phyloP scores from a whole-genome alignment of 2,888 invertebrate genomes.

The Drosophila imparisetae region DNA sequence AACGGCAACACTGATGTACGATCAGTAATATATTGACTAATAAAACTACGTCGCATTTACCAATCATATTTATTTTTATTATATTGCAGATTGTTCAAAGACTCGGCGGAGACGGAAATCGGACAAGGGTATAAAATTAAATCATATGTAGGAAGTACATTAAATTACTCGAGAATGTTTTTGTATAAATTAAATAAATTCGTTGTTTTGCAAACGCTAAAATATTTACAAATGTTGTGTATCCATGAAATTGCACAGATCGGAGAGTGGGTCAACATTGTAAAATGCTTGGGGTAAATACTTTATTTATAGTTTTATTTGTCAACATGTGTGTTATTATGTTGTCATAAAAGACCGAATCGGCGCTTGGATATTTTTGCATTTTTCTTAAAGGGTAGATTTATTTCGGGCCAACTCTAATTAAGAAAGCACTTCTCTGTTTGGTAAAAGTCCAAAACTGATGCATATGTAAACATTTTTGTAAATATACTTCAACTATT shows the following conservation, averaged over 20 bases:
- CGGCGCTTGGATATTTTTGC: neutral
- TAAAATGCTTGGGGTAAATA: neutral
- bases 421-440: neutral
- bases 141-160: conserved; percentile 40
- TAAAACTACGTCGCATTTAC: neutral
- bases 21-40: neutral
- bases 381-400: neutral
- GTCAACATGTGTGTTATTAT: neutral
- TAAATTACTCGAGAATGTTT: conserved; percentile 59
- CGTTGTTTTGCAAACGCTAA: conserved; percentile 46
- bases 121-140: conserved; percentile 90
- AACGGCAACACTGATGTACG: neutral
- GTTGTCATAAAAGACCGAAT: neutral
- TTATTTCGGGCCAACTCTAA: neutral
- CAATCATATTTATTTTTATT: conserved; percentile 3
- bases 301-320: neutral
- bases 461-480: neutral
- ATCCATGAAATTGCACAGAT: neutral
- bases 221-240: neutral
- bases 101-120: conserved; percentile 92
- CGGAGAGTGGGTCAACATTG: neutral
- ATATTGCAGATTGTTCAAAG: conserved; percentile 89
- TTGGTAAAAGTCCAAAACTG: neutral
- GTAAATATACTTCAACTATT: neutral
- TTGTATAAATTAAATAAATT: conserved; percentile 72